phyloP scores from a whole-genome alignment of 1,140 invertebrate genomes.

The Drosophila triauraria region DNA sequence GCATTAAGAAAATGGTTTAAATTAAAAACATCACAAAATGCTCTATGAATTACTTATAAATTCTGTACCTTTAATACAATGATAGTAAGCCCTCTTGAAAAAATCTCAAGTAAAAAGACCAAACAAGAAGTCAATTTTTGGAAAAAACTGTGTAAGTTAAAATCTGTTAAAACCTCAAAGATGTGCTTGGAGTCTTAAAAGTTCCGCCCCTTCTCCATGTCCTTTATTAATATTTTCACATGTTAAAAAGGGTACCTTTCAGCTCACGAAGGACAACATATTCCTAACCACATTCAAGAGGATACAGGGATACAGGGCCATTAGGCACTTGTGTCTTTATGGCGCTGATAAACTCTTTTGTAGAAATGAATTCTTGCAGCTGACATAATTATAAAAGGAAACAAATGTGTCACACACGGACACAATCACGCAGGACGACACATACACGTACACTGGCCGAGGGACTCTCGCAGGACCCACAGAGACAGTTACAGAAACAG shows the following conservation, averaged over 20 bases:
- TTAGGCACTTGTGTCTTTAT: slow-evolving; percentile 60
- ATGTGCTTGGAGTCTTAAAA: not conserved
- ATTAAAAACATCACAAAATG: too few relatives aligned
- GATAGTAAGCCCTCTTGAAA: too few relatives aligned
- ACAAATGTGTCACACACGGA: slow-evolving; percentile 70
- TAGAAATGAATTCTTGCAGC: slow-evolving; percentile 75
- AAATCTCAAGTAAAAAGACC: too few relatives aligned
- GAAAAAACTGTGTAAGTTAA: too few relatives aligned
- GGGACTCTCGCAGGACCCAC: slow-evolving; percentile 58
- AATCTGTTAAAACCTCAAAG: not conserved
- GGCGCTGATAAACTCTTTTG: slow-evolving; percentile 70
- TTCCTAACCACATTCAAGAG: slow-evolving; percentile 23
- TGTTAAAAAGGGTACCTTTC: slow-evolving; percentile 3
- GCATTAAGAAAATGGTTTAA: not conserved
- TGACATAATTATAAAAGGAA: slow-evolving; percentile 82
- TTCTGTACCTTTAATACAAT: too few relatives aligned
- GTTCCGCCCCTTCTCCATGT: not conserved
- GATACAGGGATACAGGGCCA: slow-evolving; percentile 2
- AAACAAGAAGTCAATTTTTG: too few relatives aligned
- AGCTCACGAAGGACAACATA: slow-evolving; percentile 11
- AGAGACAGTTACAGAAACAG: slow-evolving; percentile 35
- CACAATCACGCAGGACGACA: slow-evolving; percentile 26
- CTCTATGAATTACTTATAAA: too few relatives aligned
- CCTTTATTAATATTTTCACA: slow-evolving; percentile 11
- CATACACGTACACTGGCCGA: slow-evolving; percentile 24